Conservation (phyloP, 1,140 invertebrate genomes). For the Branchinecta lynchi region DNA sequence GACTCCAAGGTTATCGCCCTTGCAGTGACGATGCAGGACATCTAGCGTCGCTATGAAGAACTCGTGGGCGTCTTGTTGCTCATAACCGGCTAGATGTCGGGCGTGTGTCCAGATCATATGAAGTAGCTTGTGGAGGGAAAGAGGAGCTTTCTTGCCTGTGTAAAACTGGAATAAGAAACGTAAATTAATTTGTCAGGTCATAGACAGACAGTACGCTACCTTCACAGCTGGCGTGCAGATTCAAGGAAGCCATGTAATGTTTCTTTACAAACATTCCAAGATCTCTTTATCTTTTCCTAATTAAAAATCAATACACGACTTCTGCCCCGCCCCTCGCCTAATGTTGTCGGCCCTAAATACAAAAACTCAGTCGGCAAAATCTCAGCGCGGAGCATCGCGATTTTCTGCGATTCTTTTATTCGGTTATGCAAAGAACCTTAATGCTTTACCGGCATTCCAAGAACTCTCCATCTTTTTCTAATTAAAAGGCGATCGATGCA, state of each 20-base stretch:
- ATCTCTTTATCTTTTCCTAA: too few relatives aligned
- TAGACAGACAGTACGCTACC: neutral
- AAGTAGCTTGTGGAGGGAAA: conserved; percentile 72
- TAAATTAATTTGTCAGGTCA: conserved; percentile 12
- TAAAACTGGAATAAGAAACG: conserved; percentile 51
- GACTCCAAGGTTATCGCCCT: conserved; percentile 27
- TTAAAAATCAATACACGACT: too few relatives aligned
- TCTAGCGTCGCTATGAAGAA: conserved; percentile 92
- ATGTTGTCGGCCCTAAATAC: too few relatives aligned
- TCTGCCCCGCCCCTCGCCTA: too few relatives aligned
- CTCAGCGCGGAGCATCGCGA: neutral
- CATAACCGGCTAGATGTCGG: conserved; percentile 82
- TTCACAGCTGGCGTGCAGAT: too few relatives aligned
- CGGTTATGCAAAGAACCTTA: too few relatives aligned
- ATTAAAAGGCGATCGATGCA: neutral
- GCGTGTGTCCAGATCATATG: conserved; percentile 95
- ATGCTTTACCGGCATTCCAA: too few relatives aligned
- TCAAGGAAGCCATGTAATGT: too few relatives aligned
- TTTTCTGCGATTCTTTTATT: neutral
- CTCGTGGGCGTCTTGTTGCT: conserved; percentile 97
- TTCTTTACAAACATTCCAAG: too few relatives aligned
- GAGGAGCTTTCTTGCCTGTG: conserved; percentile 66
- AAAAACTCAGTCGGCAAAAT: too few relatives aligned
- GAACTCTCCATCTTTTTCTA: too few relatives aligned
- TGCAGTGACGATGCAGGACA: conserved; percentile 69